These are phyloP conservation scores for Coenonympha arcania DNA, from an alignment of 2,888 invertebrate species.

Conservation along the genomic window DNA sequence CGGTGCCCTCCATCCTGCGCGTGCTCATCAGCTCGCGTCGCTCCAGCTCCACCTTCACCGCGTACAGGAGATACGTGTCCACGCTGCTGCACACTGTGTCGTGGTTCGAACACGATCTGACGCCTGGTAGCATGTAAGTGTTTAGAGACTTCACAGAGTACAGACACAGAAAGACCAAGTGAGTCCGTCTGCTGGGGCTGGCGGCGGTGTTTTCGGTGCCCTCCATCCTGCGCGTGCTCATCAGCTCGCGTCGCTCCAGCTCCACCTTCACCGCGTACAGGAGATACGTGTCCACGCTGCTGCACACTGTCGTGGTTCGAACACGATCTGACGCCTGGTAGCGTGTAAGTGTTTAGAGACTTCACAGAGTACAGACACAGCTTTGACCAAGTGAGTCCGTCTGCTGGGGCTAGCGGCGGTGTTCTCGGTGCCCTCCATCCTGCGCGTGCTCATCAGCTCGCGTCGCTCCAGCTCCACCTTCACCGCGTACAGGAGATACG, in stretches of 20 bases:
- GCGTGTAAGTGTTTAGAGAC: constrained; percentile 58
- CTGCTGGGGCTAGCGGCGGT: constrained; percentile 83
- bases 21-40: constrained; percentile 81
- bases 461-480: constrained; percentile 78
- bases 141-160: not conserved
- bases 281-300: constrained; percentile 84
- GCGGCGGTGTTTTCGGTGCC: constrained; percentile 83
- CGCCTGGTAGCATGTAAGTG: constrained; percentile 74
- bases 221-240: constrained; percentile 80
- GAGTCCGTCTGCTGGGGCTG: constrained; percentile 83
- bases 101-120: constrained; percentile 85
- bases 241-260: constrained; percentile 81
- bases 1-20: constrained; percentile 81
- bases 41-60: constrained; percentile 77
- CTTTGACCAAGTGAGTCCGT: too few species aligned
- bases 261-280: constrained; percentile 78
- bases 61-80: constrained; percentile 84
- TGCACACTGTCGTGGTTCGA: constrained; percentile 88
- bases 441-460: constrained; percentile 80
- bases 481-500: constrained; percentile 83
- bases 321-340: constrained; percentile 76
- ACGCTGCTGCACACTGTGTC: constrained; percentile 83
- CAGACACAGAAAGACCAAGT: too few species aligned
- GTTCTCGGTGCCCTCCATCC: constrained; percentile 82
- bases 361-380: not conserved